Evolutionary conservation across 2,113 vertebrate genomes (phyloP).

Genomic region (Cygnus buccinator): DNA sequence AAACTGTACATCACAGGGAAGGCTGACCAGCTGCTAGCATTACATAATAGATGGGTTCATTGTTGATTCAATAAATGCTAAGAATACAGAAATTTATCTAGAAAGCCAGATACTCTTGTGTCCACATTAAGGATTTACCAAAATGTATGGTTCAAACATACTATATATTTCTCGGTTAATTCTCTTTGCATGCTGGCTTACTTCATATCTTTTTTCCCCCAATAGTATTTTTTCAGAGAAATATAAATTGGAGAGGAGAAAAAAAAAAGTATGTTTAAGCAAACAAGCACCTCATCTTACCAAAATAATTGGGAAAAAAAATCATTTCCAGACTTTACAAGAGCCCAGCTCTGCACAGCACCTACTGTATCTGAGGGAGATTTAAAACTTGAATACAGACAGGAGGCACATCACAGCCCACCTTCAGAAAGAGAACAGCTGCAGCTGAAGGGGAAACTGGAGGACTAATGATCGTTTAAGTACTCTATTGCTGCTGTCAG

Average conservation of each 20-base stretch:
- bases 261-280: not conserved
- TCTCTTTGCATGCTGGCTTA: not conserved
- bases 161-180: not conserved
- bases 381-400: not conserved
- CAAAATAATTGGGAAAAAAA: not conserved
- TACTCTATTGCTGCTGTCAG: not conserved
- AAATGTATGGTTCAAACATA: not conserved
- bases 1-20: constrained; percentile 4
- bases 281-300: not conserved
- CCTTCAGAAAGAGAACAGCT: not conserved
- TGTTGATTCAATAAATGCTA: constrained; percentile 44
- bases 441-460: not conserved
- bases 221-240: not conserved
- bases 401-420: not conserved
- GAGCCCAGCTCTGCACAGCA: not conserved
- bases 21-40: constrained; percentile 22
- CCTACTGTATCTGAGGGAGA: not conserved
- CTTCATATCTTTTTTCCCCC: not conserved
- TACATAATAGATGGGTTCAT: not conserved
- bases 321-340: not conserved
- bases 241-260: not conserved
- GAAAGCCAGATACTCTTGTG: not conserved
- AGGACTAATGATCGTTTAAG: not conserved
- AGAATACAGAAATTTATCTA: constrained; percentile 22
- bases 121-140: not conserved